These are phyloP conservation scores for Bombus superbus DNA, from an alignment of 1,140 invertebrate genomes.

Conservation along the genomic window DNA sequence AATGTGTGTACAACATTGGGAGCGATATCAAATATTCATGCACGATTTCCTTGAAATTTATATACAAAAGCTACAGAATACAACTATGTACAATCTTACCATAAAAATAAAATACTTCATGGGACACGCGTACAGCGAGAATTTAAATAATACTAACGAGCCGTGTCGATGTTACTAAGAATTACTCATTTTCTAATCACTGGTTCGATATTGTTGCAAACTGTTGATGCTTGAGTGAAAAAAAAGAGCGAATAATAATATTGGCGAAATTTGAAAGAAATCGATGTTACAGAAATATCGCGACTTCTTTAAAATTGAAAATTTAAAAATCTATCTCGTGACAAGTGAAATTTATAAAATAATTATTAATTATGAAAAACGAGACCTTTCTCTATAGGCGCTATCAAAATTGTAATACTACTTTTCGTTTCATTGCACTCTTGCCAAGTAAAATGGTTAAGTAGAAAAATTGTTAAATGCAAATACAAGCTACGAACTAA, in stretches of 20 bases:
- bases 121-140: not conserved
- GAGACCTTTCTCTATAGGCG: not conserved
- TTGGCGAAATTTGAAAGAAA: not conserved
- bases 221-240: not conserved
- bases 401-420: not conserved
- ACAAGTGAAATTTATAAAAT: not conserved
- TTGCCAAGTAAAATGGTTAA: too few species aligned
- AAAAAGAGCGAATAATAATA: not conserved
- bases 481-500: not conserved
- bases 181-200: not conserved
- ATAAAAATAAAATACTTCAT: not conserved
- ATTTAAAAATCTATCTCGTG: not conserved
- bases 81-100: constrained; percentile 53
- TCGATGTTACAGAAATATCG: not conserved
- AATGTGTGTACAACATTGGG: constrained; percentile 37
- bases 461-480: not conserved
- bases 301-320: not conserved
- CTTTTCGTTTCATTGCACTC: not conserved
- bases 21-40: constrained; percentile 50
- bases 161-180: not conserved
- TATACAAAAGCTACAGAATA: constrained; percentile 64
- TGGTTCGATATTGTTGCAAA: not conserved
- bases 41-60: constrained; percentile 42
- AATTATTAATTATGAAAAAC: not conserved
- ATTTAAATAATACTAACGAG: not conserved